A percentile compares a stretch with the other conserved stretches of the same genome.
These are phyloP conservation scores for Pachycephus smyrnensis DNA, from an alignment of 2,888 invertebrate genomes.

Conservation along the genomic window DNA sequence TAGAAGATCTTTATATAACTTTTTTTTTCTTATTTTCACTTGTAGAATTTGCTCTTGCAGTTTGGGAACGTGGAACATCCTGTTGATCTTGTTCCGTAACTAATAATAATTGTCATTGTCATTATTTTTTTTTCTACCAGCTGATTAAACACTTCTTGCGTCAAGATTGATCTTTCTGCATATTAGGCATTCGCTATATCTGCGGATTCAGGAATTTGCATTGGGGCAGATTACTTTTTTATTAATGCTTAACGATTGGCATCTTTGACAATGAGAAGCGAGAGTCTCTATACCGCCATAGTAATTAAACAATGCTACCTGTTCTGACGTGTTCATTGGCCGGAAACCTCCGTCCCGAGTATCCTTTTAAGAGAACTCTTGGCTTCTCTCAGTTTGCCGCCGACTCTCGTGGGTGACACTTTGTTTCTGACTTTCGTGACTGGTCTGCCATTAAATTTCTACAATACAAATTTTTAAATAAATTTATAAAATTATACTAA, in stretches of 20 bases:
- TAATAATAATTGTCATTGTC: too few relatives aligned
- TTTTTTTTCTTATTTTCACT: too few relatives aligned
- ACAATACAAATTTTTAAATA: not conserved
- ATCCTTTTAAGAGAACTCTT: not conserved
- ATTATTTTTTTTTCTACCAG: too few relatives aligned
- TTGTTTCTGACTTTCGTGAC: slow-evolving; percentile 25
- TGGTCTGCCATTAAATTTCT: not conserved
- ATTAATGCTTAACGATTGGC: not conserved
- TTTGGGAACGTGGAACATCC: too few relatives aligned
- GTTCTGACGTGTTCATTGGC: not conserved
- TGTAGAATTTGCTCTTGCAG: too few relatives aligned
- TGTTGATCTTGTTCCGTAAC: too few relatives aligned
- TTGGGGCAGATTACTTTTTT: not conserved
- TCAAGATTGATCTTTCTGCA: not conserved
- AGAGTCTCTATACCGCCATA: not conserved
- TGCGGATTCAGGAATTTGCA: not conserved
- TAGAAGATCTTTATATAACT: too few relatives aligned
- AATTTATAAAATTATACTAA: not conserved
- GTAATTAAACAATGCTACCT: not conserved
- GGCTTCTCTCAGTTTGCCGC: slow-evolving; percentile 44
- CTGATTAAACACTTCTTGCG: too few relatives aligned
- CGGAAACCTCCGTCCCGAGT: not conserved
- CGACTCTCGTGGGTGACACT: slow-evolving; percentile 49
- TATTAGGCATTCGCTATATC: not conserved
- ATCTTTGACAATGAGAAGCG: not conserved